Evolutionary conservation across 2,888 invertebrate genomes (phyloP), one percentile per base, ranked within the genome.

Genomic region (Dastarcus helophoroides): DNA sequence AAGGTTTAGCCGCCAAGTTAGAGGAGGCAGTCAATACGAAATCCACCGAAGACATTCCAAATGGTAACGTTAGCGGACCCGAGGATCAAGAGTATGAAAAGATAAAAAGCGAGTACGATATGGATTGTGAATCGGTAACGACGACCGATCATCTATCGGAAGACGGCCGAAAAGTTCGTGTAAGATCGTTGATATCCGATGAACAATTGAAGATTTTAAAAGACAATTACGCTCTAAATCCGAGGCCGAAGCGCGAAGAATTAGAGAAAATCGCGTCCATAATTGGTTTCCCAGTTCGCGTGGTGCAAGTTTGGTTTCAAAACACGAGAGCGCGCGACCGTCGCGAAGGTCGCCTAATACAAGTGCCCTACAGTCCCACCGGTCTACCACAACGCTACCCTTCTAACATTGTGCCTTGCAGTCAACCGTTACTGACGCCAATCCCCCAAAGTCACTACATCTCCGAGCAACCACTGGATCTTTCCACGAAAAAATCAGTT

Each of bases 251-350:
- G 53, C 80, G 93, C 27, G 91, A 91, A 45, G 95, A 95, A 54
- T 77, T 97, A 46, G 79, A 82, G 29, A 75, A 81, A 54, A 88
- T 98, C 47, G 93, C 93, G 2, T 76, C 82, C 11, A 70, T 69
- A 36, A 68, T 79, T 22, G 78, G 79, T 30, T 76, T 80, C 46
- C 80, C 79, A 32, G 77, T 80, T 22, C 67, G 86, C 33, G 85
- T 86, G 2, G 83, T 85, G 3, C 81, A 93, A 67, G 94, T 93
- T 4, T 94, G 94, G 93, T 94, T 94, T 58, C 94, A 94, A 65
- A 94, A 94, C 59, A 88, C 86, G 41, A 72, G 93, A 40, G 93
- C 93, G 0, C 71, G 90, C 30, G 89, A 89, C 52, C 73, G 90
- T 26, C 73, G 88, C 29, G 76, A 77, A 52, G 71, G 71, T 4